Percentiles rank a stretch among this genome's conserved stretches.
Evolutionary conservation across 2,888 invertebrate species (phyloP).

Genomic region (Cheilosia grossa): DNA sequence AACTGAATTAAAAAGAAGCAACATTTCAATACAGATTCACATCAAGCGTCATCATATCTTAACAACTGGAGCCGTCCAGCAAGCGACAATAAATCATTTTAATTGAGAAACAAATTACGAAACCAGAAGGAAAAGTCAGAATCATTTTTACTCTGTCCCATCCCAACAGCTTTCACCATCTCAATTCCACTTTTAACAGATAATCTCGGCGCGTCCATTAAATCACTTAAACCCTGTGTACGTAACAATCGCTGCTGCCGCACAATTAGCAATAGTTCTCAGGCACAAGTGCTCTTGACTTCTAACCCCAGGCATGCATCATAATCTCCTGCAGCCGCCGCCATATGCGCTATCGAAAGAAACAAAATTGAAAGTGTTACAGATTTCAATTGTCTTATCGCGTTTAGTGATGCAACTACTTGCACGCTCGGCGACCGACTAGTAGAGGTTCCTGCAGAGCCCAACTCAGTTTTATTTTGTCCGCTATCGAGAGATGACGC

Average conservation of each 20-base stretch:
- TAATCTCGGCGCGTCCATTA: slow-evolving; percentile 50
- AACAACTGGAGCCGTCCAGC: not conserved
- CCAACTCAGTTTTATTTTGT: slow-evolving; percentile 61
- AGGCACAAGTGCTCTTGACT: slow-evolving; percentile 9
- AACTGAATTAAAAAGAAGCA: slow-evolving; percentile 33
- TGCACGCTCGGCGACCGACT: slow-evolving; percentile 30
- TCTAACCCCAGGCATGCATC: slow-evolving; percentile 42
- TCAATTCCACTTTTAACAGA: slow-evolving; percentile 24
- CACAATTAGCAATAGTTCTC: slow-evolving; percentile 31
- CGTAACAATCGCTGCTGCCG: slow-evolving; percentile 16
- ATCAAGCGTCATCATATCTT: slow-evolving; percentile 41
- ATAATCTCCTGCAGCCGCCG: slow-evolving; percentile 31
- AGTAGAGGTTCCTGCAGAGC: slow-evolving; percentile 16
- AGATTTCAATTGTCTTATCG: slow-evolving; percentile 66
- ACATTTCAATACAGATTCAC: slow-evolving; percentile 46
- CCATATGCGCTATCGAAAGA: slow-evolving; percentile 28
- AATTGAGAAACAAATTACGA: slow-evolving; percentile 56
- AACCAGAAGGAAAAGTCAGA: slow-evolving; percentile 19
- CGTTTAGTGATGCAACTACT: slow-evolving; percentile 63
- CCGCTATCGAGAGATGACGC: slow-evolving; percentile 63
- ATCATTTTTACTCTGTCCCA: not conserved
- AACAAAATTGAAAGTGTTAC: slow-evolving; percentile 70
- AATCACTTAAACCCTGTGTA: slow-evolving; percentile 47
- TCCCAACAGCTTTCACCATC: slow-evolving; percentile 54
- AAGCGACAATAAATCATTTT: slow-evolving; percentile 59